Percentiles rank a stretch among this genome's conserved stretches.
Evolutionary conservation across 2,797 vertebrate genomes (phyloP).

Genomic region (Anisognathus igniventris): DNA sequence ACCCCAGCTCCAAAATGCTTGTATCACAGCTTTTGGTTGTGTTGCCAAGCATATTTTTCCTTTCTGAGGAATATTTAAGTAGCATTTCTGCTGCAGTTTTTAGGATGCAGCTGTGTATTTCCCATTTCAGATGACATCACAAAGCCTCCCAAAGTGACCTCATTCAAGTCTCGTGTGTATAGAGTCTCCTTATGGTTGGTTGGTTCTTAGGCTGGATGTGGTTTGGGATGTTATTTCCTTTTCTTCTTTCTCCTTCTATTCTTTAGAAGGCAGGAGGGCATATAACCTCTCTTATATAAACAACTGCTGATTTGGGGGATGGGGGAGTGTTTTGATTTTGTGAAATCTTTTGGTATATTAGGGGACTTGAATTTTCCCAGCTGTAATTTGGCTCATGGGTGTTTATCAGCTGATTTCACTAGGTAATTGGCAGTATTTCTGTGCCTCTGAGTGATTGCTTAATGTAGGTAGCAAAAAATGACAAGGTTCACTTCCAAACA

Average conservation of each 20-base stretch:
- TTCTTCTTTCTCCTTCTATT: background rate
- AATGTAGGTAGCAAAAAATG: background rate
- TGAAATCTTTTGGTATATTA: background rate
- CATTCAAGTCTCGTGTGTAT: background rate
- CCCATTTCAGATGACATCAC: background rate
- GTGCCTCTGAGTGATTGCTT: background rate
- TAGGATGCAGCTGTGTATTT: background rate
- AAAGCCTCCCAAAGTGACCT: background rate
- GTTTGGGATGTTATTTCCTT: background rate
- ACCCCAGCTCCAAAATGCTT: background rate
- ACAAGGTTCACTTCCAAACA: background rate
- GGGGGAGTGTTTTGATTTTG: background rate
- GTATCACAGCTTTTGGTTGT: background rate
- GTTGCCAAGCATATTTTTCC: background rate
- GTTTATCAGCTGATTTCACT: background rate
- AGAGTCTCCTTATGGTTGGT: background rate
- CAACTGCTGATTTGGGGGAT: background rate
- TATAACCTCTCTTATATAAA: background rate
- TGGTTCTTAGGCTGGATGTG: background rate
- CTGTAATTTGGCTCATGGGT: background rate
- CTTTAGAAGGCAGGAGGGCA: background rate
- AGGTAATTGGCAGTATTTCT: background rate
- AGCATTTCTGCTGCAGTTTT: background rate
- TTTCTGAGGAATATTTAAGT: background rate
- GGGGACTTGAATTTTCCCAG: background rate